Base-by-base conservation (phyloP, 2,888 invertebrate genomes). In the Coleophora deauratella region DNA sequence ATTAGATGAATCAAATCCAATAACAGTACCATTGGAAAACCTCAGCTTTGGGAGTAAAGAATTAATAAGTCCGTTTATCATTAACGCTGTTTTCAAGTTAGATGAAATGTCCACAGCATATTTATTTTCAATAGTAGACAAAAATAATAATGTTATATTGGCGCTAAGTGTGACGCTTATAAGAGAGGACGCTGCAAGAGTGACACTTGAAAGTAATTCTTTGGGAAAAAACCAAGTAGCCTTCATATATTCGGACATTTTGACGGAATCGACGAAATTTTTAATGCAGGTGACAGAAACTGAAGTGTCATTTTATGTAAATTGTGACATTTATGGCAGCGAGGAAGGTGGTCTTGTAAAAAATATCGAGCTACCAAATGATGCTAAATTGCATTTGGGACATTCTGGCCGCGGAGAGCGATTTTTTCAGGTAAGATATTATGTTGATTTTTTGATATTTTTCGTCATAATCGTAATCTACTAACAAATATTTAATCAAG, bases 81-180 rank as follows among this genome's bases (percentile, higher is more conserved):
- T 81, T 35, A 57, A 59, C n/a, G 47, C 67, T 1, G 50, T 51
- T 30, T 66, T 75, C 28, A 70, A 64, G 46, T 43, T 70, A 1
- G 50, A 59, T 6, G 42, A 47, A 11, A 38, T 43, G 3, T 42
- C 40, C n/a, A 40, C 49, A 0, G 47, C 66, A 7, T 74, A 67
- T 38, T 35, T 79, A 4, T 79, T 82, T 48, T 62, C 69, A 1
- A 62, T 81, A 41, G 52, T 54, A 15, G 52, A 67, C 44, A 37
- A 49, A 3, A 40, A 46, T 0, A 31, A 35, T 0, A 38, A 38
- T 0, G 40, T 44, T 1, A 55, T 63, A 27, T 33, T 78, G 4
- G 57, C 54, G 6, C 10, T 79, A 2, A 64, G 65, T 38, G 50
- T 77, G 2, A 46, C 47, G 1, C 47, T 50, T 6, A 47, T 37